phyloP scores from a whole-genome alignment of 2,888 invertebrate genomes.

The Nephrocerus scutellatus region DNA sequence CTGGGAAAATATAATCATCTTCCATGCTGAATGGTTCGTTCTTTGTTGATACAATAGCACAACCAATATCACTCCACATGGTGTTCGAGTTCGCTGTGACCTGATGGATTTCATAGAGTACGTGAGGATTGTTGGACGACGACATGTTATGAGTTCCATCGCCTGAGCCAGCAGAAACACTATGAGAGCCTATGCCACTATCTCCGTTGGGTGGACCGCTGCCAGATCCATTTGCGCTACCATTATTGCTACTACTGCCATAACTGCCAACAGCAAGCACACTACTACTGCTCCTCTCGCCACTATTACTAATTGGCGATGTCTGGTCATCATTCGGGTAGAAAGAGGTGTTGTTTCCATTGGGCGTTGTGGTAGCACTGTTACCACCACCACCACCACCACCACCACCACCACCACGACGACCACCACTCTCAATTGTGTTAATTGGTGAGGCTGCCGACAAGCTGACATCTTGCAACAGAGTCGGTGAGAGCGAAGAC shows the following conservation, averaged over 20 bases:
- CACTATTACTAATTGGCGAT: slow-evolving; percentile 22
- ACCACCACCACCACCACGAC: slow-evolving; percentile 17
- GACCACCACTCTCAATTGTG: slow-evolving; percentile 18
- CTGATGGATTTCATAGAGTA: slow-evolving; percentile 34
- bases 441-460: slow-evolving; percentile 38
- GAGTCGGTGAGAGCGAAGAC: slow-evolving; percentile 42
- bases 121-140: slow-evolving; percentile 25
- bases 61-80: slow-evolving; percentile 47
- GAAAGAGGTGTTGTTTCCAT: slow-evolving; percentile 27
- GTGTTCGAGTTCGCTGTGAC: slow-evolving; percentile 40
- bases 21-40: slow-evolving; percentile 68
- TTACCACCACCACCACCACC: slow-evolving; percentile 20
- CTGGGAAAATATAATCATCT: slow-evolving; percentile 83
- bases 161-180: slow-evolving; percentile 18
- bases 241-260: slow-evolving; percentile 23
- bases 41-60: slow-evolving; percentile 47
- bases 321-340: slow-evolving; percentile 31
- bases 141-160: no score
- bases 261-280: slow-evolving; percentile 2
- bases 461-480: slow-evolving; percentile 43
- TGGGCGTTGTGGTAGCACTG: slow-evolving; percentile 12
- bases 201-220: slow-evolving; percentile 5
- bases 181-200: slow-evolving; percentile 2
- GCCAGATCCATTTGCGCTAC: slow-evolving; percentile 17
- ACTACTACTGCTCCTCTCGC: slow-evolving; percentile 20